Evolutionary conservation across 2,888 invertebrate species (phyloP).

Genomic region (Synanthedon vespiformis): DNA sequence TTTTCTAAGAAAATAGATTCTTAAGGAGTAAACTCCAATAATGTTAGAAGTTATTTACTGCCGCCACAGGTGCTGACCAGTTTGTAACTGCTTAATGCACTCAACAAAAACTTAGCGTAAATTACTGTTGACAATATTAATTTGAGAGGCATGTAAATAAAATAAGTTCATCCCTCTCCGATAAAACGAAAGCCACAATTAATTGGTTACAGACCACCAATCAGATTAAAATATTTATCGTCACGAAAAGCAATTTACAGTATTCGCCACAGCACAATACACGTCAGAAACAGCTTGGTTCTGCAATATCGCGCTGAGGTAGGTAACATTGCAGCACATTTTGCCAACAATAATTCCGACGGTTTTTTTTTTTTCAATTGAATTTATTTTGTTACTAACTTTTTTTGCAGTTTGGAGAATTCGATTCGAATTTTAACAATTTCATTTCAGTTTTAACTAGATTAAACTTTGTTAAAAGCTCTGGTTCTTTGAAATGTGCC

Average conservation of each 20-base stretch:
- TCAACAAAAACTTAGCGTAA: no score
- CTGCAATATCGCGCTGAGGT: slow-evolving; percentile 53
- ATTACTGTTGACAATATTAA: neutral
- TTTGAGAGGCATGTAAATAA: neutral
- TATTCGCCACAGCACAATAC: slow-evolving; percentile 58
- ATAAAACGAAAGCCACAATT: slow-evolving; percentile 52
- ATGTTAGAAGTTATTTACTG: no score
- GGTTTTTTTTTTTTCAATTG: slow-evolving; percentile 16
- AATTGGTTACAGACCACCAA: slow-evolving; percentile 63
- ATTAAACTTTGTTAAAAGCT: no score
- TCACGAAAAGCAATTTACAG: slow-evolving; percentile 65
- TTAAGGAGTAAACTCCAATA: no score
- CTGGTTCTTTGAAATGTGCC: no score
- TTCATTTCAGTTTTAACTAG: no score
- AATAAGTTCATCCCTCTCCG: slow-evolving; percentile 7
- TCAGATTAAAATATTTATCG: slow-evolving; percentile 67
- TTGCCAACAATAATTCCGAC: slow-evolving; percentile 29
- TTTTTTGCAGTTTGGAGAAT: slow-evolving; percentile 3
- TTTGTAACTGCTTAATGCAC: no score
- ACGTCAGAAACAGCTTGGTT: slow-evolving; percentile 54
- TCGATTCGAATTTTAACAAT: slow-evolving; percentile 3
- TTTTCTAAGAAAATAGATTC: no score
- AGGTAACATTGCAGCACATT: slow-evolving; percentile 40
- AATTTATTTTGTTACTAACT: slow-evolving; percentile 1
- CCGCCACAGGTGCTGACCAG: no score